Conservation (phyloP, 1,140 invertebrate species). For the Parasteatoda tepidariorum region DNA sequence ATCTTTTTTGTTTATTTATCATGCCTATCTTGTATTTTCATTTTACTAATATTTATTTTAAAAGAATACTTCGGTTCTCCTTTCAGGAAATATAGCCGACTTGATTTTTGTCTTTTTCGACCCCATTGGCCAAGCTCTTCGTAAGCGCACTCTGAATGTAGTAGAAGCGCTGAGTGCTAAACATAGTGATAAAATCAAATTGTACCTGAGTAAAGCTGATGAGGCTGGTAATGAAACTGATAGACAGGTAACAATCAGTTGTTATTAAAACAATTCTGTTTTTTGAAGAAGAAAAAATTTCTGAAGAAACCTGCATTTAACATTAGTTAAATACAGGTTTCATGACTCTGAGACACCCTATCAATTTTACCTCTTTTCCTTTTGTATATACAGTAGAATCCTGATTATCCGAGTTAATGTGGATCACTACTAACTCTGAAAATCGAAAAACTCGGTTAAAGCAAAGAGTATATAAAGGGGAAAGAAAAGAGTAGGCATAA, state of each 20-base stretch:
- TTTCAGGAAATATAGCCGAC: constrained; percentile 73
- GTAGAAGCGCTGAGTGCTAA: constrained; percentile 73
- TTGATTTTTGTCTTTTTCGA: constrained; percentile 77
- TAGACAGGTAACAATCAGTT: constrained; percentile 70
- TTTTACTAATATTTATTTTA: no score
- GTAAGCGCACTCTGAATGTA: constrained; percentile 74
- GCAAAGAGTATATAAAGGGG: no score
- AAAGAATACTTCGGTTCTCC: not conserved
- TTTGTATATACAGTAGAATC: no score
- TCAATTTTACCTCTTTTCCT: no score
- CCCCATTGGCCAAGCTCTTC: constrained; percentile 76
- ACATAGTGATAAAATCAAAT: constrained; percentile 73
- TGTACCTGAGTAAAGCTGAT: constrained; percentile 76
- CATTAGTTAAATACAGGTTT: no score
- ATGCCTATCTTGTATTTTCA: no score
- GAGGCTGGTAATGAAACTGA: constrained; percentile 75
- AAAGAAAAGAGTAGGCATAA: no score
- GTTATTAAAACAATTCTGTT: not conserved
- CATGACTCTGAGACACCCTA: no score
- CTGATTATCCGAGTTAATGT: no score
- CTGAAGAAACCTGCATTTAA: not conserved
- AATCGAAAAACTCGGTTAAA: no score
- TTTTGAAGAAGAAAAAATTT: not conserved
- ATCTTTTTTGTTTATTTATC: no score
- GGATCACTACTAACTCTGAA: no score